Evolutionary conservation across 2,888 invertebrate genomes (phyloP), one percentile per base, ranked within the genome.

Genomic region (Diarsia rubi): DNA sequence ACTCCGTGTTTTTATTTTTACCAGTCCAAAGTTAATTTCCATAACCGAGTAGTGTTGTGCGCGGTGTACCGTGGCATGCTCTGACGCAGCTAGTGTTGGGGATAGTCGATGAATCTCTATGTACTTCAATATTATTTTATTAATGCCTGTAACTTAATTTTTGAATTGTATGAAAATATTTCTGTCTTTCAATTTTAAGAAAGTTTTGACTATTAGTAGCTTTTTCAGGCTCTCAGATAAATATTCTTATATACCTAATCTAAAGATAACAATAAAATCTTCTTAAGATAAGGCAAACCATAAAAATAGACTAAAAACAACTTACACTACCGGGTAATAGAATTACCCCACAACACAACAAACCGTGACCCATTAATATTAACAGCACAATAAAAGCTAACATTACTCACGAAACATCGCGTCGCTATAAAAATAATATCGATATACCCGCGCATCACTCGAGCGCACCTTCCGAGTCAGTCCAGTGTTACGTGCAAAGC

Each of bases 1-100:
- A 93, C 92, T 89, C 88, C 79, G 89, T 95, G 94, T 95, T 95
- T 95, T 95, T 95, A 94, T 95, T 95, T 91, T 94, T 93, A 93
- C 92, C 91, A 86, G 88, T 86, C 90, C 91, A 89, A 91, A 91
- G 93, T 93, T 94, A 94, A 95, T 95, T 95, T 95, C 95, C 95
- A 95, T 96, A 95, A 94, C 94, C 91, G 93, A 95, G 94, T 93
- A 91, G 92, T 90, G 92, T 87, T 89, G 92, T 88, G 91, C 89
- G 94, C 96, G 91, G 91, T 93, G 92, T 95, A 95, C 92, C 96
- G 95, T 95, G 88, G 92, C 92, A 86, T 90, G 92, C 91, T 88
- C 89, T 77, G 75, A 91, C 87, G 90, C 88, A 78, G 73, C 70
- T 94, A 95, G 94, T 84, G 95, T 83, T 91, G 95, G 62, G 76